A percentile compares a stretch with the other conserved stretches of the same genome.
phyloP scores from a whole-genome alignment of 2,113 vertebrate species.

The Cyprinodon variegatus region DNA sequence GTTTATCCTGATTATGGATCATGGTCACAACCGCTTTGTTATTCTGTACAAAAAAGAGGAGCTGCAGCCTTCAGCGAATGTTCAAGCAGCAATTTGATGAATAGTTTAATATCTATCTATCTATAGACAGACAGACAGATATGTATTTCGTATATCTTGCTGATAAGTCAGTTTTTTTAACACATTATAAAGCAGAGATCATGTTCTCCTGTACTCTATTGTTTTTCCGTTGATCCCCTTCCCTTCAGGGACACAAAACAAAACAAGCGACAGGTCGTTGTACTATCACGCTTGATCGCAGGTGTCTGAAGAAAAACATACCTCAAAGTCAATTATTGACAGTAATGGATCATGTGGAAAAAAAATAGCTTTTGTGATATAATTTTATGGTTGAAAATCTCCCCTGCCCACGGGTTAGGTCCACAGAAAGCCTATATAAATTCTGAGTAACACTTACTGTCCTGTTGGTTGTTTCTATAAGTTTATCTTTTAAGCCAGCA shows the following conservation, averaged over 20 bases:
- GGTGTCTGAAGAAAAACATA: constrained; percentile 24
- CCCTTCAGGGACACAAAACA: constrained; percentile 6
- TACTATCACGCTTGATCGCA: constrained; percentile 26
- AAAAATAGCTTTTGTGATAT: constrained; percentile 30
- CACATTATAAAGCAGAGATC: constrained; percentile 3
- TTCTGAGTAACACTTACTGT: constrained; percentile 23
- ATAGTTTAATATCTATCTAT: not conserved
- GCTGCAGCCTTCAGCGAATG: constrained; percentile 12
- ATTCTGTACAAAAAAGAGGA: not conserved
- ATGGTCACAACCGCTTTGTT: not conserved
- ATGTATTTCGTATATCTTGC: not conserved
- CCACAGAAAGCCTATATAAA: constrained; percentile 47
- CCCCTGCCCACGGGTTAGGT: constrained; percentile 27
- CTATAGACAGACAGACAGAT: not conserved
- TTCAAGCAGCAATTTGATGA: constrained; percentile 10
- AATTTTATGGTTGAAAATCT: constrained; percentile 33
- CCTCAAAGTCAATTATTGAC: constrained; percentile 41
- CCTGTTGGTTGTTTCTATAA: constrained; percentile 39
- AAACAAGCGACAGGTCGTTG: constrained; percentile 25
- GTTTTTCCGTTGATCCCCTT: constrained; percentile 1
- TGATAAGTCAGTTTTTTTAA: not conserved
- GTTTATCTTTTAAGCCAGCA: constrained; percentile 59
- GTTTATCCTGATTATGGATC: constrained; percentile 18
- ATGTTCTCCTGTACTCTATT: not conserved
- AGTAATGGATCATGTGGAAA: constrained; percentile 37